Percentiles rank a stretch among this genome's conserved stretches.
phyloP scores from a whole-genome alignment of 2,888 invertebrate genomes.

The Andricus curvator region DNA sequence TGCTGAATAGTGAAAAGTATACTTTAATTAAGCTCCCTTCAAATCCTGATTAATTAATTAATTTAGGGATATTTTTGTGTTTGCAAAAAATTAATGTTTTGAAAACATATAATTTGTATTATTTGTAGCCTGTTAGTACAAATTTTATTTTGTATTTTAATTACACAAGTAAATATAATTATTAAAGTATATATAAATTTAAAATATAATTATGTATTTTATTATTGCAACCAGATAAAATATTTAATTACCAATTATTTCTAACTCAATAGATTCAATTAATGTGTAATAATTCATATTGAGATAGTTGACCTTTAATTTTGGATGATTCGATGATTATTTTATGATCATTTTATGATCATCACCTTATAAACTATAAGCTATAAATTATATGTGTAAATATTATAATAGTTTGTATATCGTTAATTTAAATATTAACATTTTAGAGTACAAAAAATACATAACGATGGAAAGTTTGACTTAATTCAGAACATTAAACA shows the following conservation, averaged over 20 bases:
- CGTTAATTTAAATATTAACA: background rate
- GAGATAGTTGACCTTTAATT: background rate
- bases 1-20: slow-evolving; percentile 17
- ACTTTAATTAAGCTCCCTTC: background rate
- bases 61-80: background rate
- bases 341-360: background rate
- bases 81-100: background rate
- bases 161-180: background rate
- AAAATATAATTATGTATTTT: background rate
- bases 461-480: background rate
- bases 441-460: background rate
- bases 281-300: background rate
- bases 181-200: background rate
- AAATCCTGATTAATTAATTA: background rate
- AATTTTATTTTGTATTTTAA: background rate
- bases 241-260: background rate
- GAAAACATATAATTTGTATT: background rate
- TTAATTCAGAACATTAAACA: background rate
- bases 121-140: background rate
- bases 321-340: background rate
- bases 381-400: background rate
- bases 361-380: background rate
- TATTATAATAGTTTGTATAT: background rate
- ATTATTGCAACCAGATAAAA: background rate
- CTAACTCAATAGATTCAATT: background rate